phyloP scores from a whole-genome alignment of 2,113 vertebrate genomes.

The Mesembrinibis cayennensis region DNA sequence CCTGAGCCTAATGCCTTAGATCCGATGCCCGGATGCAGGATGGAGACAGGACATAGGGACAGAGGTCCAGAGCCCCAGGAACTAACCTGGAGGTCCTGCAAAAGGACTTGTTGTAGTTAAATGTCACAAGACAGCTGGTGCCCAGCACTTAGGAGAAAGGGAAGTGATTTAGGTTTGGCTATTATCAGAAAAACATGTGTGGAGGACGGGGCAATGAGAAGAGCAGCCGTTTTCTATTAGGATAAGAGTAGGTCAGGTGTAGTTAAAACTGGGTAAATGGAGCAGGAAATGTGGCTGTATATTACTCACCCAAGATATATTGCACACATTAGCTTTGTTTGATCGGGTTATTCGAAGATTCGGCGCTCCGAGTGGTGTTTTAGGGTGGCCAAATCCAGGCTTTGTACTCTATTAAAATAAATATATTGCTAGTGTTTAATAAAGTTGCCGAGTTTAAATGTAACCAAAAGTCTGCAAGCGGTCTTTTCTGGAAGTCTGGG shows the following conservation, averaged over 20 bases:
- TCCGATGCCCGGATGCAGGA: background rate
- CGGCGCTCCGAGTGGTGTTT: background rate
- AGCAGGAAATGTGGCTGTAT: conserved; percentile 64
- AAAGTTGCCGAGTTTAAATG: background rate
- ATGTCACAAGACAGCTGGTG: conserved; percentile 45
- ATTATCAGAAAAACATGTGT: conserved; percentile 58
- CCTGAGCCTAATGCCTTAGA: background rate
- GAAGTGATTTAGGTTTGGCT: conserved; percentile 63
- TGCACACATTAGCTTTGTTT: conserved; percentile 62
- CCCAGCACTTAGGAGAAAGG: conserved; percentile 32
- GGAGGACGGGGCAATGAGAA: conserved; percentile 21
- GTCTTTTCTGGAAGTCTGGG: background rate
- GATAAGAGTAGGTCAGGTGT: conserved; percentile 62
- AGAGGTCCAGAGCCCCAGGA: background rate
- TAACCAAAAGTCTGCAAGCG: background rate
- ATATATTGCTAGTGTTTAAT: conserved; percentile 45
- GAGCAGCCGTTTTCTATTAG: conserved; percentile 68
- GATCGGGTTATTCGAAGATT: background rate
- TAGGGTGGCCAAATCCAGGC: conserved; percentile 57
- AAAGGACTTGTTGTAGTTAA: background rate
- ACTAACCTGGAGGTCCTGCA: conserved; percentile 10
- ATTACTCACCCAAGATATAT: conserved; percentile 64
- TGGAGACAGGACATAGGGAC: background rate
- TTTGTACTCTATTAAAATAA: conserved; percentile 62
- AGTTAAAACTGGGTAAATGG: conserved; percentile 67